Base-by-base conservation (phyloP, 1,140 invertebrate genomes). In the Sycobia sp. region DNA sequence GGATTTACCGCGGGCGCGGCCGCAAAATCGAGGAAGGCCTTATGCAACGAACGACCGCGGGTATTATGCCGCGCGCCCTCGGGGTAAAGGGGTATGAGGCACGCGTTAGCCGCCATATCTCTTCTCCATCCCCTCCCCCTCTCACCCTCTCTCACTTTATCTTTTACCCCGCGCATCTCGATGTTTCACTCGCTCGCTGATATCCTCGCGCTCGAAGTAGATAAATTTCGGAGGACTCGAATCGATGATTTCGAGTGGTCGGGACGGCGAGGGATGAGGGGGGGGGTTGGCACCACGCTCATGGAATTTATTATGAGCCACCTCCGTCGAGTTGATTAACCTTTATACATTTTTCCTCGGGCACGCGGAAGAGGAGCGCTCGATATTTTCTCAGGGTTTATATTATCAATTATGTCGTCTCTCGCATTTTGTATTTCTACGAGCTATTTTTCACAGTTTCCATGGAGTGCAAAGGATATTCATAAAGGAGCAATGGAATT, bases 1-100 rank as follows among this genome's bases (percentile, higher is more conserved):
- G 56, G 63, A 60, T 56, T 65, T 60, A 65, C 50, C 60, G n/a
- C n/a, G 56, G 51, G 62, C 57, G 63, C 51, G 47, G 38, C 41
- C 54, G 53, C 63, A 62, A 63, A 62, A 69, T 70, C 46, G 39
- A 38, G 54, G 13, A n/a, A 8, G 50, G 56, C 41, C 60, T 62
- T 62, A 62, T 62, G 60, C 60, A 56, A 41, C 41, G 51, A 41
- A 32, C 60, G 43, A 55, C 16, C 51, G 11, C 43, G 32, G 51
- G 60, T 49, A 62, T 62, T 62, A 62, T 44, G 36, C 38, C 16
- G 23, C 4, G 20, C 22, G n/a, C n/a, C n/a, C 13, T n/a, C 38
- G 14, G 51, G 39, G 23, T 54, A 54, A 38, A 27, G 32, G 16
- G 32, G 38, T n/a, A n/a, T n/a, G n/a, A n/a, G n/a, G n/a, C n/a